A percentile compares a stretch with the other conserved stretches of the same genome.
Conservation (phyloP, 1,140 invertebrate species). For the Brachionus manjavacas region DNA sequence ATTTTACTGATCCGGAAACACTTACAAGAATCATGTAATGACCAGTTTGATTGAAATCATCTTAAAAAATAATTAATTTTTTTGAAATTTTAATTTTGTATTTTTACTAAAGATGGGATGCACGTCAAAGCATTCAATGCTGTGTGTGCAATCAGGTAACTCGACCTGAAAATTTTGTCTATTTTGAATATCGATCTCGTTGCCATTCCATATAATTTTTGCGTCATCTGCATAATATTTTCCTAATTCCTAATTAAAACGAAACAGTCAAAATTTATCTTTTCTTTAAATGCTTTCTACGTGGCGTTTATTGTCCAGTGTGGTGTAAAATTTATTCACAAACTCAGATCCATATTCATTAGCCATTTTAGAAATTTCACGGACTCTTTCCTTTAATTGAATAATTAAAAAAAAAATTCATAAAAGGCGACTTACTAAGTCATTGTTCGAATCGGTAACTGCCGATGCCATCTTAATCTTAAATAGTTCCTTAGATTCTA, state of each 20-base stretch:
- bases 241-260: conserved; percentile 3
- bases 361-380: conserved; percentile 24
- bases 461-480: not conserved
- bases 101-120: conserved; percentile 39
- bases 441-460: not conserved
- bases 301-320: conserved; percentile 16
- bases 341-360: conserved; percentile 42
- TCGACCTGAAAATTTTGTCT: conserved; percentile 39
- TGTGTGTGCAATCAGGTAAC: not conserved
- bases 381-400: conserved; percentile 9
- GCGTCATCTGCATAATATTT: conserved; percentile 31
- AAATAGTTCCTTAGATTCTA: not conserved
- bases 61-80: not conserved
- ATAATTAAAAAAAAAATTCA: not conserved
- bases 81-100: not conserved
- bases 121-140: conserved; percentile 31
- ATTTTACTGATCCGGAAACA: conserved; percentile 21
- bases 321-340: conserved; percentile 23
- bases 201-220: conserved; percentile 39
- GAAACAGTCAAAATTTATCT: not conserved
- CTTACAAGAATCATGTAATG: conserved; percentile 40
- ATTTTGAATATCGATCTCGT: conserved; percentile 20
- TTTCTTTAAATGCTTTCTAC: not conserved
- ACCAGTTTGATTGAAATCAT: conserved; percentile 25
- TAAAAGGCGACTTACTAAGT: not conserved